Evolutionary conservation across 2,797 vertebrate species (phyloP).

Genomic region (Leptodactylus fallax): DNA sequence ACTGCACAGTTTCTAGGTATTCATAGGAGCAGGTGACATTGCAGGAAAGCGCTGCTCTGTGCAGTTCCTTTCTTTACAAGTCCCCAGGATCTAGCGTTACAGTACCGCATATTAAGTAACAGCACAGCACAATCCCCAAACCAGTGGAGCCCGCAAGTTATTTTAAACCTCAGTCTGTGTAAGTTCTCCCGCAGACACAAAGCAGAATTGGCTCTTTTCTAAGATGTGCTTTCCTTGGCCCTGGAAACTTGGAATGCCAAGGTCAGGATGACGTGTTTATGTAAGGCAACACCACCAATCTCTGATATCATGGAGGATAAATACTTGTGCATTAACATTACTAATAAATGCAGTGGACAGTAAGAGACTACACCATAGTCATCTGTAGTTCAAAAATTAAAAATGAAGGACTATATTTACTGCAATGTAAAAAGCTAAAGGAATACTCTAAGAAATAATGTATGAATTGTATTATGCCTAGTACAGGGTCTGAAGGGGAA

Average conservation of each 20-base stretch:
- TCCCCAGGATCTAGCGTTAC: slow-evolving; percentile 40
- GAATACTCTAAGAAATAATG: too few relatives aligned
- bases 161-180: slow-evolving; percentile 30
- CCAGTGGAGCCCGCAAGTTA: slow-evolving; percentile 13
- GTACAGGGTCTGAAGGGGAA: too few relatives aligned
- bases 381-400: too few relatives aligned
- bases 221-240: background rate
- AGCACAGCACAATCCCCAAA: slow-evolving; percentile 31
- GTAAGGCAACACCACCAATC: background rate
- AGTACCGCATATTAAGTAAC: slow-evolving; percentile 47
- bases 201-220: background rate
- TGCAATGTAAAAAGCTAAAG: too few relatives aligned
- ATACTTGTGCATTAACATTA: background rate
- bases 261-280: background rate
- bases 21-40: slow-evolving; percentile 31
- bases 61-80: slow-evolving; percentile 35
- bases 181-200: slow-evolving; percentile 17
- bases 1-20: background rate
- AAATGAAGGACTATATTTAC: too few relatives aligned
- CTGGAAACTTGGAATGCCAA: slow-evolving; percentile 7
- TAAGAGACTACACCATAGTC: too few relatives aligned
- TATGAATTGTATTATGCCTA: too few relatives aligned
- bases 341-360: background rate
- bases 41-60: slow-evolving; percentile 30
- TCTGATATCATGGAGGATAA: background rate